Base-by-base conservation (phyloP, 2,888 invertebrate species). In the Physocephala rufipes region DNA sequence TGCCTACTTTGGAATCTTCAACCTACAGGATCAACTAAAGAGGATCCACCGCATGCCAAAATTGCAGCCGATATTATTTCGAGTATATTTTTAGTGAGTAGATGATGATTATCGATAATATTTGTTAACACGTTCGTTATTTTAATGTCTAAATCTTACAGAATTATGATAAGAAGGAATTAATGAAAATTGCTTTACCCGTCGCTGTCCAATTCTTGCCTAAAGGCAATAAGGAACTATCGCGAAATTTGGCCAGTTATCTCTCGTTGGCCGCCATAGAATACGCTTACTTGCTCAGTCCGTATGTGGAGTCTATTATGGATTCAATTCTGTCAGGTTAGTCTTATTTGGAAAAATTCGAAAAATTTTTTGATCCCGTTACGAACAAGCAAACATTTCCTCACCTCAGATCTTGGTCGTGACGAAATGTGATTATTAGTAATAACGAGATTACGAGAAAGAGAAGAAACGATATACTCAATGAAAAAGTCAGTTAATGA, bases 41-140 rank as follows among this genome's bases (percentile, higher is more conserved):
- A 94, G 82, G 96, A 97, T 87, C 95, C 96, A 49, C 96, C 97
- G 1, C 97, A 97, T 89, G 95, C 96, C 62, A 97, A 97, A 87
- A 97, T 97, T 81, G 96, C 96, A 24, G 95, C 95, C 61, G 97
- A 97, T 87, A 92, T 97, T 75, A 93, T 97, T 82, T 95, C 96
- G 77, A 96, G 95, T 86, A 93, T 97, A 85, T 97, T 97, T 87
- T 88, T 96, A 89, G 96, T 95, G 86, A 88, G 90, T 84, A n/a
- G 5, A n/a, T 1, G 28, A n/a, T 26, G 59, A n/a, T 3, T 15
- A 12, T 16, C 15, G 1, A 36, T 45, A 19, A 21, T n/a, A 15
- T 51, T 12, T 12, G 36, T 51, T 5, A 30, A 43, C 24, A 24
- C 24, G 28, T 26, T 26, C 15, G 2, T 12, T 19, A n/a, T 49